Base-by-base conservation (phyloP, 1,140 invertebrate species). In the Camponotus floridanus region DNA sequence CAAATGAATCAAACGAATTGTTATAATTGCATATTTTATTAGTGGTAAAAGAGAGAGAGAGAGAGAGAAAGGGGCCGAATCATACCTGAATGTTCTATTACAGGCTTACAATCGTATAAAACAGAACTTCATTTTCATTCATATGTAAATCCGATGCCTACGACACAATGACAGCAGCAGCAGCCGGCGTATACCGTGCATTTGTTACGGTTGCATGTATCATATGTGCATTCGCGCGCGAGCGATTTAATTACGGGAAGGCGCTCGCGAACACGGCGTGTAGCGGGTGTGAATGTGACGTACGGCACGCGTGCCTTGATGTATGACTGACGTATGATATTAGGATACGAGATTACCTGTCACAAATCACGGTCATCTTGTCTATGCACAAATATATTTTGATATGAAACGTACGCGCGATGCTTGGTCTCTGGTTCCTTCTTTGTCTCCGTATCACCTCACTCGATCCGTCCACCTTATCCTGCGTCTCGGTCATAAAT, bases 341-440 rank as follows among this genome's bases (percentile, higher is more conserved):
- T 92, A 91, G 93, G 65, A 92, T 94, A 94, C 92, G 90, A 92
- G 90, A 95, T 94, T 95, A 94, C 94, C 93, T 93, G 91, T 92
- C 92, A 95, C 91, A 91, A 92, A 94, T 94, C 48, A 51, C 48
- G 48, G 94, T 95, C 95, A 94, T 93, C 90, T 94, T 95, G 93
- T 95, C 94, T 94, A 94, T 94, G 94, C 94, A 95, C 94, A 95
- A 95, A 95, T 95, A 95, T 95, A 95, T 95, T 95, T 95, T 95
- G 95, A 95, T 95, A 95, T 94, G 95, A 95, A 95, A 95, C 89
- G 87, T 91, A 91, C 42, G 83, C 45, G 26, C 21, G 45, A 65
- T 6, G 31, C 59, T 15, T 31, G 88, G 76, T 31, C 88, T 85
- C 4, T 80, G 57, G 89, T 91, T 57, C 86, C 92, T 90, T 67